These are phyloP conservation scores for Vimba vimba DNA, from an alignment of 2,113 vertebrate genomes.

Conservation along the genomic window DNA sequence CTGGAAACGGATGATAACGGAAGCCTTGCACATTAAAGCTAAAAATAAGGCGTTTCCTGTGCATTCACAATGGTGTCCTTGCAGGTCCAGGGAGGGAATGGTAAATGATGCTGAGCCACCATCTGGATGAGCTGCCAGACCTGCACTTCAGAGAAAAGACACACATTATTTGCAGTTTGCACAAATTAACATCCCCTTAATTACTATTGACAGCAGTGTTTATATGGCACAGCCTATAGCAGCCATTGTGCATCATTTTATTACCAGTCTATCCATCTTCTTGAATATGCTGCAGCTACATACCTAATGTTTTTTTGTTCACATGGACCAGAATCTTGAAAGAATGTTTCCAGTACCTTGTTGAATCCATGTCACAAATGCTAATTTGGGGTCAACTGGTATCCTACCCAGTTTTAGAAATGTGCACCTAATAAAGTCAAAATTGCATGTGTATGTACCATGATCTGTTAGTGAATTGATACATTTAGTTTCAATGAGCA, in stretches of 20 bases:
- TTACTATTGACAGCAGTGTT: neutral
- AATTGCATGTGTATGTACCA: neutral
- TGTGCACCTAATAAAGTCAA: neutral
- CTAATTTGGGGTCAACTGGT: neutral
- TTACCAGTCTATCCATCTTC: neutral
- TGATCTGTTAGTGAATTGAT: neutral
- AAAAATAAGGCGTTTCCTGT: neutral
- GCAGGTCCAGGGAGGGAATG: neutral
- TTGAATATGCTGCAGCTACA: neutral
- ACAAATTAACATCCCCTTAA: neutral
- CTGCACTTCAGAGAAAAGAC: neutral
- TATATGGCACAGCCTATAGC: neutral
- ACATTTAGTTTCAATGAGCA: neutral
- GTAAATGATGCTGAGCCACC: conserved; percentile 7
- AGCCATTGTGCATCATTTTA: neutral
- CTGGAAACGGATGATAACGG: neutral
- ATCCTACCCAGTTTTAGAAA: neutral
- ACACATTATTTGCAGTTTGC: neutral
- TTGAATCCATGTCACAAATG: neutral
- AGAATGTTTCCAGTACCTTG: neutral
- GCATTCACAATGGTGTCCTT: conserved; percentile 10
- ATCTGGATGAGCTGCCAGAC: conserved; percentile 9
- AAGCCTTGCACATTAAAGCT: neutral
- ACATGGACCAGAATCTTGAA: neutral
- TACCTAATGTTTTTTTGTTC: neutral